These are phyloP conservation scores for Dasyornis broadbenti DNA, from an alignment of 2,113 vertebrate species.

Conservation along the genomic window DNA sequence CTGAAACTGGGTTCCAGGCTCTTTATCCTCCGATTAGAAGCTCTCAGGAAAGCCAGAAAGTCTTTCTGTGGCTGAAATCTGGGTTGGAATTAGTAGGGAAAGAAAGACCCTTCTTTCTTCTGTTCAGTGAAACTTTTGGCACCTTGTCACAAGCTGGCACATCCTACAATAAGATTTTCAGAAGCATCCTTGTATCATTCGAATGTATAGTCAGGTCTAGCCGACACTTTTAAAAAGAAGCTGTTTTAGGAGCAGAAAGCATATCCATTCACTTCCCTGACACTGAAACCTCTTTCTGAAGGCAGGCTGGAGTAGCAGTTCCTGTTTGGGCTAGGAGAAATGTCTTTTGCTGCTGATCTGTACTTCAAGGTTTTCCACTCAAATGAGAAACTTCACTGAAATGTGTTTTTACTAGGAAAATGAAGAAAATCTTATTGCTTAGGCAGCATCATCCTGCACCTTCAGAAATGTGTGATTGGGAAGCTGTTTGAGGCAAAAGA, in stretches of 20 bases:
- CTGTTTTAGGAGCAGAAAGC: background rate
- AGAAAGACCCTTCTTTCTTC: background rate
- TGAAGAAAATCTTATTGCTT: background rate
- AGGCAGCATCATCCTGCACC: background rate
- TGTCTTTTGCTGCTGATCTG: background rate
- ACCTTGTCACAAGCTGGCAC: background rate
- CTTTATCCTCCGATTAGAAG: background rate
- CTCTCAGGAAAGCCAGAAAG: background rate
- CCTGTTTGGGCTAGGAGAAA: background rate
- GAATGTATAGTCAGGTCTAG: background rate
- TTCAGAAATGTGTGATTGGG: background rate
- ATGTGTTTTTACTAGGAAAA: background rate
- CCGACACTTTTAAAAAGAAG: background rate
- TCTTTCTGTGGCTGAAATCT: background rate
- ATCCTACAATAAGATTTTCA: background rate
- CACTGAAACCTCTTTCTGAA: background rate
- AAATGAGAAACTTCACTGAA: background rate
- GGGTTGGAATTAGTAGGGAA: background rate
- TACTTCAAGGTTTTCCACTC: background rate
- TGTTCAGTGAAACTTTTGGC: background rate
- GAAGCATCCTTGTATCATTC: background rate
- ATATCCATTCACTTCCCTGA: background rate
- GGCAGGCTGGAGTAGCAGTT: background rate
- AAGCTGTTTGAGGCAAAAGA: background rate
- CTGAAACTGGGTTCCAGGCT: background rate